Conservation (phyloP, 2,797 vertebrate genomes). For the Sebastes baramenuke region DNA sequence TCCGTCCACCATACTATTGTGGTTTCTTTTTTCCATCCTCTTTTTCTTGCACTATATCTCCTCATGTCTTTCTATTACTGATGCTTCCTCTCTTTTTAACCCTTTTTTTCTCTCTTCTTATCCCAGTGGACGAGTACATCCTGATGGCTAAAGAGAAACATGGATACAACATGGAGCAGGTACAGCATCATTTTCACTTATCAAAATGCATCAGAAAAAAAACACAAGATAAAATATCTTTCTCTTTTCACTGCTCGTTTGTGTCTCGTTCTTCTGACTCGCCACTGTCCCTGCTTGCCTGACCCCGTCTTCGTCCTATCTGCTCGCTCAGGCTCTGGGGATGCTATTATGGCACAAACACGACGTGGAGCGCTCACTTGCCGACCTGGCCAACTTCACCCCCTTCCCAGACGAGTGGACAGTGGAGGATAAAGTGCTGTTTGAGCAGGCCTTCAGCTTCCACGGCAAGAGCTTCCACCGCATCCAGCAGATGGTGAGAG, state of each 20-base stretch:
- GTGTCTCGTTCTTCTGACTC: neutral
- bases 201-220: neutral
- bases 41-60: neutral
- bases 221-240: neutral
- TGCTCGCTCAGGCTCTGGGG: slow-evolving; percentile 85
- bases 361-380: slow-evolving; percentile 91
- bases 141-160: slow-evolving; percentile 95
- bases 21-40: neutral
- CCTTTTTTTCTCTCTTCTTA: neutral
- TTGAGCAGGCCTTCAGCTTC: slow-evolving; percentile 95
- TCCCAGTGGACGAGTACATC: slow-evolving; percentile 92
- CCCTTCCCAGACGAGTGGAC: slow-evolving; percentile 96
- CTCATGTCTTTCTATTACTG: neutral
- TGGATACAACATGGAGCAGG: slow-evolving; percentile 96
- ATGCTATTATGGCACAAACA: slow-evolving; percentile 97
- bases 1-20: neutral
- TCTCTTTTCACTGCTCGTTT: neutral
- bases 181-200: slow-evolving; percentile 29
- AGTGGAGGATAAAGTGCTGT: slow-evolving; percentile 93
- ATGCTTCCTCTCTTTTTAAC: neutral
- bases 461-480: slow-evolving; percentile 95
- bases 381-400: slow-evolving; percentile 94
- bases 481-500: slow-evolving; percentile 94
- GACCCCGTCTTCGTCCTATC: neutral
- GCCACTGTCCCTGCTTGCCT: neutral